Evolutionary conservation across 2,888 invertebrate species (phyloP).

Genomic region (Molorchus minor): DNA sequence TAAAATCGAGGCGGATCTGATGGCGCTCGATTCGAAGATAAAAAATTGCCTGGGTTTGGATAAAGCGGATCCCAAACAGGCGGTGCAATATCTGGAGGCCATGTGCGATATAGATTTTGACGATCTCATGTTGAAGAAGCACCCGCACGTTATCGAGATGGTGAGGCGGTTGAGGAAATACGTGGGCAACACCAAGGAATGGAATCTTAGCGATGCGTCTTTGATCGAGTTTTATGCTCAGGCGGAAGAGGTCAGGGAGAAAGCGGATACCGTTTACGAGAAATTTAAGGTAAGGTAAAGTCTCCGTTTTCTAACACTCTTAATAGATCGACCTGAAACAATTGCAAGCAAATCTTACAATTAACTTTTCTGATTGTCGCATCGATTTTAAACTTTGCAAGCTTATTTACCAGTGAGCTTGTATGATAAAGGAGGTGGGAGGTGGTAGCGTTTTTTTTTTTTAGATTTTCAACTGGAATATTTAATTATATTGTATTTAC

Average conservation of each 20-base stretch:
- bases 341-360: no score
- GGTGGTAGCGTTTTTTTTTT: no score
- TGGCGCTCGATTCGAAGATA: constrained; percentile 73
- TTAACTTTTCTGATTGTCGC: no score
- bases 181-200: constrained; percentile 79
- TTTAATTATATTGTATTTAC: no score
- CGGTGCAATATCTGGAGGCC: constrained; percentile 73
- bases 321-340: no score
- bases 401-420: no score
- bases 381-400: no score
- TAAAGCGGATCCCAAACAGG: constrained; percentile 76
- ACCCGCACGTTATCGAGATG: constrained; percentile 81
- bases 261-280: constrained; percentile 71
- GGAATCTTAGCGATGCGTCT: constrained; percentile 73
- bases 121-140: constrained; percentile 81
- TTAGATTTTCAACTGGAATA: no score
- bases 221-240: constrained; percentile 72
- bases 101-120: constrained; percentile 69
- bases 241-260: constrained; percentile 74
- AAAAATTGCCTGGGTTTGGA: constrained; percentile 67
- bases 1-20: constrained; percentile 71
- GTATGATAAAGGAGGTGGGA: no score
- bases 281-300: constrained; percentile 67
- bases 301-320: no score
- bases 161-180: constrained; percentile 79